Conservation (phyloP, 2,113 vertebrate genomes). For the Propithecus coquereli region DNA sequence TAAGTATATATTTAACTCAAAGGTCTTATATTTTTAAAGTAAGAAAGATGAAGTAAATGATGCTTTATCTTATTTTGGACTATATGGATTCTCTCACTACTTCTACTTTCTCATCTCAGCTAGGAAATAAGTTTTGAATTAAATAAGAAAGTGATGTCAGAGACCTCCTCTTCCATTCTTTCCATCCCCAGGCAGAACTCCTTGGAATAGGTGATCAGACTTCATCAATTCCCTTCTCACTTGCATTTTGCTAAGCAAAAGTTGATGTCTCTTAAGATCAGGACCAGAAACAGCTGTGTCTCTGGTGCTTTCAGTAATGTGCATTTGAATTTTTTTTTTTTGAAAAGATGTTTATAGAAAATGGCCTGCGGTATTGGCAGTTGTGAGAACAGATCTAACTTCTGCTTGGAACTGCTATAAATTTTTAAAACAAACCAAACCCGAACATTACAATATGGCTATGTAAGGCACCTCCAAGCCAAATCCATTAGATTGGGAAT, state of each 20-base stretch:
- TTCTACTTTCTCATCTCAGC: conserved; percentile 46
- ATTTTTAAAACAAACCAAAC: conserved; percentile 78
- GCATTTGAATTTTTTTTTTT: conserved; percentile 51
- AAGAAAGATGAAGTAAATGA: conserved; percentile 52
- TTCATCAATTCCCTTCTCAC: conserved; percentile 57
- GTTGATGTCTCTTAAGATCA: conserved; percentile 53
- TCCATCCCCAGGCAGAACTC: conserved; percentile 51
- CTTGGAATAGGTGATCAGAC: conserved; percentile 60
- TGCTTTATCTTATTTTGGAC: conserved; percentile 34
- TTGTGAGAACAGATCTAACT: conserved; percentile 74
- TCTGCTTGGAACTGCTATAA: conserved; percentile 74
- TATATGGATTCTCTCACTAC: conserved; percentile 18
- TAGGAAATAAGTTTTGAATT: conserved; percentile 67
- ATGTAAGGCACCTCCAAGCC: conserved; percentile 73
- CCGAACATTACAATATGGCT: conserved; percentile 72
- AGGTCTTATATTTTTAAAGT: conserved; percentile 46
- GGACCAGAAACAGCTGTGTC: conserved; percentile 67
- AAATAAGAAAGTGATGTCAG: conserved; percentile 58
- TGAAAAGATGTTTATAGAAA: conserved; percentile 69
- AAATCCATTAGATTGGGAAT: conserved; percentile 74
- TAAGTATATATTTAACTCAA: conserved; percentile 43
- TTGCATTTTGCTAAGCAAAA: conserved; percentile 59
- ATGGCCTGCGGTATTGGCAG: conserved; percentile 68
- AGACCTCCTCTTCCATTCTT: conserved; percentile 44
- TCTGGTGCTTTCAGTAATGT: conserved; percentile 63